Evolutionary conservation across 2,113 vertebrate genomes (phyloP), one percentile per base, ranked within the genome.

Genomic region (Suncus etruscus): DNA sequence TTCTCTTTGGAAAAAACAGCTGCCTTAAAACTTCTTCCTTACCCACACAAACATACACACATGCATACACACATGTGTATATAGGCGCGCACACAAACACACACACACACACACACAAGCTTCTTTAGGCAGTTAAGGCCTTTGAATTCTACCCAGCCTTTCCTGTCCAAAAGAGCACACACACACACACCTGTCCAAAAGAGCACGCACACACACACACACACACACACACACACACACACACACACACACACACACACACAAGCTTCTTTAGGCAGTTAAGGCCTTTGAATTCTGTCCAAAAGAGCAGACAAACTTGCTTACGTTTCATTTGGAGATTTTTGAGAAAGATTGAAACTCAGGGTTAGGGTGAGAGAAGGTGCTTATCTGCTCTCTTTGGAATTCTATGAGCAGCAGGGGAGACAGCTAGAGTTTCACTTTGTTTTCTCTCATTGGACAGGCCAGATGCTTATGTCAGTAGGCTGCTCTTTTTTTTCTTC

Each of bases 281-380:
- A 25, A 32, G 31, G 27, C 32, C 0, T 27, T 39, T 2, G 20
- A 32, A 11, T 1, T 61, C 48, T 25, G 39, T 39, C 39, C 27
- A 6, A 20, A 16, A 61, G 39, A 76, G 51, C 4, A 20, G 11
- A 24, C 6, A 5, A 12, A 7, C 31, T 39, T 3, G 2, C 29
- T 58, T 70, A 9, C 0, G 6, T 9, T 31, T 14, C 22, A 4
- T 66, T 10, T 66, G 54, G 27, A 50, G n/a, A 6, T 27, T 4
- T 32, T 0, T 51, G 14, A 29, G 47, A 5, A 11, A 31, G 31
- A 15, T 1, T 3, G 12, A 14, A n/a, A 39, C 16, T 54, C 7
- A 48, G 14, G 73, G n/a, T 1, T 0, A 5, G 11, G n/a, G 47
- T 0, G 25, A 31, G 22, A 25, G 3, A 10, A 16, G 22, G 3